These are phyloP conservation scores for Thysanoteuthis rhombus DNA, from an alignment of 2,888 invertebrate genomes.

Conservation along the genomic window DNA sequence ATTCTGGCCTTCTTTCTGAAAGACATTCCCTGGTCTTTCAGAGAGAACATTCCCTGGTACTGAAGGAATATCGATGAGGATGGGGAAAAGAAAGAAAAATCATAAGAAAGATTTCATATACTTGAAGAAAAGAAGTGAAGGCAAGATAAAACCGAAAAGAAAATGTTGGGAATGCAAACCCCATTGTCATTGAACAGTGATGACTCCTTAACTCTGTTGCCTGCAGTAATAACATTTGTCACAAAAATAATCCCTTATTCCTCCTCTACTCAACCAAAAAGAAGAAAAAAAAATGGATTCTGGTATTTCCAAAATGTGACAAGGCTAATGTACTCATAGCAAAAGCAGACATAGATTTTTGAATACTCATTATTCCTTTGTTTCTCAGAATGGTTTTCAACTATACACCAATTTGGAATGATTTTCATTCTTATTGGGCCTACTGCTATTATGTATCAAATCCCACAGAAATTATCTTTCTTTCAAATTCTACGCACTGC, in stretches of 20 bases:
- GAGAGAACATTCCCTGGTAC: background rate
- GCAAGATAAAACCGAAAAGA: no score
- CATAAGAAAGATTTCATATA: background rate
- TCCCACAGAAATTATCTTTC: background rate
- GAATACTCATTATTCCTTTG: conserved; percentile 12
- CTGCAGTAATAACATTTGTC: no score
- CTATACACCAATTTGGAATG: background rate
- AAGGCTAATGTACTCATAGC: background rate
- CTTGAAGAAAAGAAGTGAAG: background rate
- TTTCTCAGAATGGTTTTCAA: background rate
- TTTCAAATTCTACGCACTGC: background rate
- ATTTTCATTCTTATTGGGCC: background rate
- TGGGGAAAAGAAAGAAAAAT: background rate
- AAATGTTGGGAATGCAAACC: no score
- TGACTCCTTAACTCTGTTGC: no score
- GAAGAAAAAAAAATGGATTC: background rate
- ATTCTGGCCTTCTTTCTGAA: background rate
- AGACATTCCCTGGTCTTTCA: background rate
- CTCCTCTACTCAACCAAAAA: no score
- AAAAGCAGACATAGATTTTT: background rate
- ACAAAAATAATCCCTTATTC: no score
- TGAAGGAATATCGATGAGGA: background rate
- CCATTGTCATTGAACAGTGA: no score
- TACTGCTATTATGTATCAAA: background rate
- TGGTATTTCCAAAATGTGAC: background rate